Conservation (phyloP, 2,113 vertebrate species). For the Turnix velox region DNA sequence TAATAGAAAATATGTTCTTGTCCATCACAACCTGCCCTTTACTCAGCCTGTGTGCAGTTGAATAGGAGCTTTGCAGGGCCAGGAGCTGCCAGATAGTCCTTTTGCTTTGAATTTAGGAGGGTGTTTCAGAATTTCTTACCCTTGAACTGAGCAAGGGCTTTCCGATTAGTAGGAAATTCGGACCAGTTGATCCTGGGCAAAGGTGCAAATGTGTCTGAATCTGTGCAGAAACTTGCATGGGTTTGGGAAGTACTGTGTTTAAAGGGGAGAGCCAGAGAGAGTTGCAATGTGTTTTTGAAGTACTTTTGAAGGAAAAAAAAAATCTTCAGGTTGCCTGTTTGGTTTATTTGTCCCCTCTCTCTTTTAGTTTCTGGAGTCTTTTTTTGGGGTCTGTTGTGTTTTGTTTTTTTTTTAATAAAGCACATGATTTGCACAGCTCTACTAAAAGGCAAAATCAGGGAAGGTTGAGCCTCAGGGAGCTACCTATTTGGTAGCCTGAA, state of each 20-base stretch:
- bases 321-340: neutral
- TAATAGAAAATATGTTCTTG: neutral
- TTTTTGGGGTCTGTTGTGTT: neutral
- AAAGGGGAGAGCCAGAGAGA: neutral
- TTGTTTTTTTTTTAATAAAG: neutral
- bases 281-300: rapidly evolving
- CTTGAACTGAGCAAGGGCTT: neutral
- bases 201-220: neutral
- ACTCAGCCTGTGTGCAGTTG: neutral
- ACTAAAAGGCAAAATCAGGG: neutral
- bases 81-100: neutral
- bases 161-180: neutral
- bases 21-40: rapidly evolving
- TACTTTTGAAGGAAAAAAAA: neutral
- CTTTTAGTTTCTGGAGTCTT: too few species aligned
- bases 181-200: neutral
- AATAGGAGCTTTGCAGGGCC: neutral
- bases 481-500: neutral
- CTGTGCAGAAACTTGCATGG: neutral
- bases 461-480: neutral
- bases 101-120: neutral
- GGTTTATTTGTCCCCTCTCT: neutral
- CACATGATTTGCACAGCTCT: neutral
- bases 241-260: rapidly evolving
- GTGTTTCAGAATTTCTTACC: neutral